Evolutionary conservation across 2,797 vertebrate species (phyloP).

Genomic region (Notoglanidium macrostoma): DNA sequence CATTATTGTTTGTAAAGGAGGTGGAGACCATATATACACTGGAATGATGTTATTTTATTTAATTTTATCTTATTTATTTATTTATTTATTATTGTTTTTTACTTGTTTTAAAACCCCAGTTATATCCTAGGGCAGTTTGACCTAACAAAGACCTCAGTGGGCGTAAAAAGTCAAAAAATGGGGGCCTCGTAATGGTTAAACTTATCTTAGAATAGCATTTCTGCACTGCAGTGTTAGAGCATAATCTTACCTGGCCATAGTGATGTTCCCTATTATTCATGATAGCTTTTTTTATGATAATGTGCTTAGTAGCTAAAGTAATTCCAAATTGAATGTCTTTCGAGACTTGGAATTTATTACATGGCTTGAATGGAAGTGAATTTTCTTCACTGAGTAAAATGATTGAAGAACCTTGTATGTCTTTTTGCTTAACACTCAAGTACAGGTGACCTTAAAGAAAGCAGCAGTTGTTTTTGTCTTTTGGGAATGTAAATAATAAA

Average conservation of each 20-base stretch:
- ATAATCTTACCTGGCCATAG: not conserved
- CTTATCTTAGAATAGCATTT: not conserved
- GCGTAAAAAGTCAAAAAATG: not conserved
- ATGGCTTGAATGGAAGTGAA: not conserved
- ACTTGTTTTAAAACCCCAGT: not conserved
- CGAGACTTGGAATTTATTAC: not conserved
- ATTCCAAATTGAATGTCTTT: slow-evolving; percentile 22
- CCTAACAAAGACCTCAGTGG: not conserved
- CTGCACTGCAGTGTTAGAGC: not conserved
- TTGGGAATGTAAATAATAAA: slow-evolving; percentile 6
- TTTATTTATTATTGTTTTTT: not conserved
- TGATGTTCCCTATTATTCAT: not conserved
- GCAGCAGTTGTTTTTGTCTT: slow-evolving; percentile 51
- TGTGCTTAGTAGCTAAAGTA: slow-evolving; percentile 17
- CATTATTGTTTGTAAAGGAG: not conserved
- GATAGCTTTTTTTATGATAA: not conserved
- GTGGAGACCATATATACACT: not conserved
- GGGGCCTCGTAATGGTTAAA: not conserved
- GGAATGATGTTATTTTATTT: not conserved
- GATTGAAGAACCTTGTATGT: slow-evolving; percentile 29
- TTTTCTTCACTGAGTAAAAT: not conserved
- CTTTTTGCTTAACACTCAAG: slow-evolving; percentile 27
- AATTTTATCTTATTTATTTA: too few relatives aligned
- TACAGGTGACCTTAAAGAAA: slow-evolving; percentile 13
- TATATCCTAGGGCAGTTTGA: too few relatives aligned